Percentiles rank a stretch among this genome's conserved stretches.
Evolutionary conservation across 2,113 vertebrate species (phyloP).

Genomic region (Percopsis transmontana): DNA sequence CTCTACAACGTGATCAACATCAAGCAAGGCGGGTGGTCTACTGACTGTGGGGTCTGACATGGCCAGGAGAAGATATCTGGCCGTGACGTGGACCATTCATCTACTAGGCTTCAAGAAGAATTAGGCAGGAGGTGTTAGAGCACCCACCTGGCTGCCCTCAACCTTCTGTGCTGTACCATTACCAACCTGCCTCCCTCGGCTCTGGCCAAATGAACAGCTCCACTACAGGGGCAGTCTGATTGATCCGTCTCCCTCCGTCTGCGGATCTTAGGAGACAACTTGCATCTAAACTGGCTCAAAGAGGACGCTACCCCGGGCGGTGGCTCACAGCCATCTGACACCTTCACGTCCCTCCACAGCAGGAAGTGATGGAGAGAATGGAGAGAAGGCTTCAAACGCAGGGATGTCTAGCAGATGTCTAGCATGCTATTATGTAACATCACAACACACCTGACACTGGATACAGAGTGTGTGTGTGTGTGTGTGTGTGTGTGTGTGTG

Average conservation of each 20-base stretch:
- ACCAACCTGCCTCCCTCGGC: neutral
- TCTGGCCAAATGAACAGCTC: conserved; percentile 19
- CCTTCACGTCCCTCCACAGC: neutral
- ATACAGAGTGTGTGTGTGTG: neutral
- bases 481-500: too few relatives aligned
- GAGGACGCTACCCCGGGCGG: too few relatives aligned
- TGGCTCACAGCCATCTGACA: too few relatives aligned
- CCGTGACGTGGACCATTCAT: neutral
- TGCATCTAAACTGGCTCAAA: neutral
- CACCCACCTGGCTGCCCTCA: neutral
- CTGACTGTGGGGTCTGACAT: neutral
- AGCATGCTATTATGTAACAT: conserved; percentile 25
- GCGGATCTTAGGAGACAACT: neutral
- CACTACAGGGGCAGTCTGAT: conserved; percentile 18
- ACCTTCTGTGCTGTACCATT: neutral
- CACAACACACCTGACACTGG: conserved; percentile 6
- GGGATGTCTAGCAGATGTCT: conserved; percentile 23
- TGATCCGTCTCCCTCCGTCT: conserved; percentile 17
- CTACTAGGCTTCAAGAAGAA: neutral
- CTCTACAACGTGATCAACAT: too few relatives aligned
- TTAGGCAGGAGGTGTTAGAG: neutral
- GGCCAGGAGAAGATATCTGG: neutral
- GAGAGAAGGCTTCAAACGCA: conserved; percentile 1
- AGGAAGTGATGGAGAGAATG: neutral
- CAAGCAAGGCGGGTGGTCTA: neutral